Conservation (phyloP, 2,113 vertebrate genomes). For the Ahaetulla prasina region DNA sequence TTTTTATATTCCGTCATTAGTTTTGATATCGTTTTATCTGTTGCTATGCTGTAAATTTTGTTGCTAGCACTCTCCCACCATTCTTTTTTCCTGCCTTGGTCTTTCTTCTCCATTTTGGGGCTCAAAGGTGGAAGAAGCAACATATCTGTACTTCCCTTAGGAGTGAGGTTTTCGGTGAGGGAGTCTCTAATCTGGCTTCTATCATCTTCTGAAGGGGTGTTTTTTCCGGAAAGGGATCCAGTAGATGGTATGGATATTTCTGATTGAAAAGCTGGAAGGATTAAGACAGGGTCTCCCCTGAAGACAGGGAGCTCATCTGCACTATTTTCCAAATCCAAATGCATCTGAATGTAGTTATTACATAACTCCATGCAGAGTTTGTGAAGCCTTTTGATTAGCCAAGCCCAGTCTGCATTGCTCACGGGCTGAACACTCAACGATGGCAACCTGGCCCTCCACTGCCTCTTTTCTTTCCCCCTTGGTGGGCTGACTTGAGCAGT, state of each 20-base stretch:
- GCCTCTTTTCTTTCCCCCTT: conserved; percentile 81
- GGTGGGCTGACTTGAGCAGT: conserved; percentile 96
- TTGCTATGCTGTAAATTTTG: conserved; percentile 92
- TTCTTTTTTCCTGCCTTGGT: conserved; percentile 79
- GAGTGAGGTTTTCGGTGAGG: conserved; percentile 63
- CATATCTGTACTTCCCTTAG: conserved; percentile 65
- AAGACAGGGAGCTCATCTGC: conserved; percentile 75
- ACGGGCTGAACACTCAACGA: conserved; percentile 84
- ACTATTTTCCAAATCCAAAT: conserved; percentile 85
- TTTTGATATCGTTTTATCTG: conserved; percentile 89
- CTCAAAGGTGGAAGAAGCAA: conserved; percentile 65
- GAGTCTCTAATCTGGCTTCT: conserved; percentile 68
- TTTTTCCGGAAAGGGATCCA: conserved; percentile 77
- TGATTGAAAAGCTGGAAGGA: conserved; percentile 87
- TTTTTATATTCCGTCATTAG: conserved; percentile 94
- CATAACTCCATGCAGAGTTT: conserved; percentile 93
- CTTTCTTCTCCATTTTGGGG: conserved; percentile 71
- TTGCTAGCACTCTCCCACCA: conserved; percentile 97
- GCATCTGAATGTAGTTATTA: conserved; percentile 95
- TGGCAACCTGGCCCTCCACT: conserved; percentile 81
- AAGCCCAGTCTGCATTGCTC: conserved; percentile 89
- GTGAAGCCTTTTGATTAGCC: conserved; percentile 89
- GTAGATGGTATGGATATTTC: conserved; percentile 87
- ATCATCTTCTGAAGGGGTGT: conserved; percentile 87
- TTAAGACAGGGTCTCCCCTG: conserved; percentile 77